Base-by-base conservation (phyloP, 1,140 invertebrate species). In the Hypothenemus hampei region DNA sequence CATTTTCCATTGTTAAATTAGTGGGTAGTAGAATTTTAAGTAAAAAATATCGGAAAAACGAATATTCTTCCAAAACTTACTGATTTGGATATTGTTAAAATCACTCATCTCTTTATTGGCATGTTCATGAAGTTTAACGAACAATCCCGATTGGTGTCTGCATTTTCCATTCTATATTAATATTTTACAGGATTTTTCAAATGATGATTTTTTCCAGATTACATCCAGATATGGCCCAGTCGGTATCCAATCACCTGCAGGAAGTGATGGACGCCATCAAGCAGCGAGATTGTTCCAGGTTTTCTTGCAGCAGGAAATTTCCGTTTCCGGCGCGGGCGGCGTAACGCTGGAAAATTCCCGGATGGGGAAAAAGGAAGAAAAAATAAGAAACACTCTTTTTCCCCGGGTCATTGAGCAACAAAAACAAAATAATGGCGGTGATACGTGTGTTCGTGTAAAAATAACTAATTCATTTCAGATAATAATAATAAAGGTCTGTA, bases 211-310 rank as follows among this genome's bases (percentile, higher is more conserved):
- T 57, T 75, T 73, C 19, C 63, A 80, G 79, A 62, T 71, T 80
- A 20, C 75, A 80, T 67, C 75, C 77, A n/a, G 69, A 66, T n/a
- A 70, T 77, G 16, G 72, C 71, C 3, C 62, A 61, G 8, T 72
- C 73, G 8, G 75, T 81, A 24, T 77, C 76, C 16, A 64, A 69
- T 48, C 79, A 82, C 57, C 73, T 82, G 18, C 72, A 77, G 40
- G 77, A 81, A 58, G 80, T 81, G 15, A 81, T 81, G 76, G 71
- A 73, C 16, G 79, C 80, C 6, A 74, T 82, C 4, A 75, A 75
- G 60, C 71, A 65, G 24, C 71, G 75, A 62, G 75, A 81, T 57
- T 82, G 80, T 57, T 77, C 75, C 16, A 69, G 69, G 64, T 81
- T 81, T 65, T 58, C 66, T 18, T 81, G 79, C 51, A 71, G 63